Percentiles rank a stretch among this genome's conserved stretches.
phyloP scores from a whole-genome alignment of 2,113 vertebrate species.

The Gulo gulo region DNA sequence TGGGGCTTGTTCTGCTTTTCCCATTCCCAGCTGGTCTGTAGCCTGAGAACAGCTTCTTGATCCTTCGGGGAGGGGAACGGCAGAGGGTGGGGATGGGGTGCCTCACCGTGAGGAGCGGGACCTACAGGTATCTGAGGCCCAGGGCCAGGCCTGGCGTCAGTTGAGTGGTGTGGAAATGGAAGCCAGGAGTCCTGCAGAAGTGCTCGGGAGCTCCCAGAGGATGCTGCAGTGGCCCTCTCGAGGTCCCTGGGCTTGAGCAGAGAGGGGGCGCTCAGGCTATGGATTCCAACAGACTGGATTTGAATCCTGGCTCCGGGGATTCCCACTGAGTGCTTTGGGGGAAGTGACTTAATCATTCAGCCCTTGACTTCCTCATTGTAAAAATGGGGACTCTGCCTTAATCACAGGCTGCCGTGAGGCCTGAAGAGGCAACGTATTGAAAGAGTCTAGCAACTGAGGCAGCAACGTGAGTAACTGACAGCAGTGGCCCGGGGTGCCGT shows the following conservation, averaged over 20 bases:
- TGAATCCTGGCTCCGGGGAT: not conserved
- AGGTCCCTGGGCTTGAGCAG: not conserved
- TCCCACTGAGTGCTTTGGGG: not conserved
- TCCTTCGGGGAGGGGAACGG: not conserved
- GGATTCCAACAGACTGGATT: not conserved
- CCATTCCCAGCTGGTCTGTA: not conserved
- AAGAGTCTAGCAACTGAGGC: not conserved
- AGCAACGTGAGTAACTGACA: not conserved
- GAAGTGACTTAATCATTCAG: not conserved
- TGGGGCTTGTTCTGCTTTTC: not conserved
- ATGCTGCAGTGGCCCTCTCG: fast-evolving
- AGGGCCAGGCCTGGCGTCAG: not conserved
- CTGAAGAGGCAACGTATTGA: not conserved
- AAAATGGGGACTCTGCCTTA: not conserved
- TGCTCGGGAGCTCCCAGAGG: not conserved
- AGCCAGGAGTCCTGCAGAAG: not conserved
- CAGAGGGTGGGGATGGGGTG: too few species aligned
- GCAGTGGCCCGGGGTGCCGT: not conserved
- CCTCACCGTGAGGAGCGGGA: not conserved
- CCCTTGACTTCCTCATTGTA: not conserved
- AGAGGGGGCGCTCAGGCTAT: not conserved
- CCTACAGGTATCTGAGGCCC: not conserved
- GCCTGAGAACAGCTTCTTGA: not conserved
- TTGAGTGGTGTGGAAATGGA: not conserved
- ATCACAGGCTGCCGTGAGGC: not conserved